Conservation (phyloP, 1,140 invertebrate genomes). For the Drosophila burlai region DNA sequence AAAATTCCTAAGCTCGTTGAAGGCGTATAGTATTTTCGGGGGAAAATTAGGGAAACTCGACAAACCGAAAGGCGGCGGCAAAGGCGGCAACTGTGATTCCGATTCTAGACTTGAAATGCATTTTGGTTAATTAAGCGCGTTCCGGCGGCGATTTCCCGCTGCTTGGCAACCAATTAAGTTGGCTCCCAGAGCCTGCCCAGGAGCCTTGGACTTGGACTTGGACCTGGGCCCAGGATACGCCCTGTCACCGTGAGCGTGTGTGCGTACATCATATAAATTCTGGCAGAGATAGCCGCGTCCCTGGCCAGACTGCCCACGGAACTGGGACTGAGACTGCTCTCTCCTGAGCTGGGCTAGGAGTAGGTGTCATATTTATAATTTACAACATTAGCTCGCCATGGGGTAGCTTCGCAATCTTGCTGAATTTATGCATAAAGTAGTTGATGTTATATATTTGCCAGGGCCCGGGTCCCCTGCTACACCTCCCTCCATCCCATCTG, state of each 20-base stretch:
- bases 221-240: conserved; percentile 59
- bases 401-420: conserved; percentile 82
- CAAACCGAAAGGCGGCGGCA: background rate
- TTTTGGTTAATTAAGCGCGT: conserved; percentile 82
- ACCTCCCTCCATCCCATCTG: background rate
- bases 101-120: conserved; percentile 69
- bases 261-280: conserved; percentile 27
- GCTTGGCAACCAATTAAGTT: conserved; percentile 79
- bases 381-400: conserved; percentile 83
- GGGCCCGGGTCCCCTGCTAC: conserved; percentile 4
- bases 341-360: conserved; percentile 55
- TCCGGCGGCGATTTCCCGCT: conserved; percentile 79
- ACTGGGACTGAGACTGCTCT: background rate
- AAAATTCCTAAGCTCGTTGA: conserved; percentile 33
- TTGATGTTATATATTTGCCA: conserved; percentile 79
- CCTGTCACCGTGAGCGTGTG: conserved; percentile 55
- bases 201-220: conserved; percentile 10
- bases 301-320: conserved; percentile 63
- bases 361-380: conserved; percentile 84
- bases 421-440: conserved; percentile 83
- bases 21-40: conserved; percentile 33
- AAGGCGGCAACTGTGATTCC: conserved; percentile 27
- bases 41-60: conserved; percentile 56
- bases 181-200: conserved; percentile 48
- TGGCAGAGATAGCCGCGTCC: conserved; percentile 14